Base-by-base conservation (phyloP, 2,888 invertebrate species). In the Trissolcus japonicus region DNA sequence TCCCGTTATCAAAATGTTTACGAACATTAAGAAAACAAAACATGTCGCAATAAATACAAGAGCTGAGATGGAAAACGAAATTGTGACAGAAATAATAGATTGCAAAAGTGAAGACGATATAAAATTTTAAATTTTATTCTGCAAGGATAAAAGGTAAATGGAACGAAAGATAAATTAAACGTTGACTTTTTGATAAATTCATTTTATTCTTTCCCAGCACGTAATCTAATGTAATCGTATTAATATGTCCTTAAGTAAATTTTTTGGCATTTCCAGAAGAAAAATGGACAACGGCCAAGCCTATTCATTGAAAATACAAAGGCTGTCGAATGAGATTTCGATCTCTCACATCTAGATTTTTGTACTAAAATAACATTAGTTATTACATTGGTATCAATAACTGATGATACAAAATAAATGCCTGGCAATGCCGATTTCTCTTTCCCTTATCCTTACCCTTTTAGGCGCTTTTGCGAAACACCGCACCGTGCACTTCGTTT, bases 371-470 rank as follows among this genome's bases (percentile, higher is more conserved):
- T 84, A 84, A 86, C 84, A 88, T 86, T 86, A 85, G 81, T 85
- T 84, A 85, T 85, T 85, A 87, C 83, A 80, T 85, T 35, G 35
- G 35, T 83, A 83, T 85, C 81, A 83, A 85, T 85, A 83, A 86
- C 85, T 84, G 88, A 86, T 84, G 85, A 86, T 88, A 88, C 88
- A 88, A 88, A 89, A 88, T 88, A 87, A 87, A 88, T 88, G 87
- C 87, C 88, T 88, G 86, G 85, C 86, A 88, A 88, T 86, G 86
- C 86, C 87, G 86, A 88, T 85, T 82, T 82, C 83, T 46, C 80
- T 85, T 83, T 80, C 61, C 80, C 71, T 65, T 57, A 80, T 61
- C 60, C 68, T 66, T 56, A 71, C 80, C 73, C 68, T 77, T 61
- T 81, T 83, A 85, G 82, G 82, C 82, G 78, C 80, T 76, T 81